A percentile compares a stretch with the other conserved stretches of the same genome.
These are phyloP conservation scores for Acyrthosiphon pisum DNA, from an alignment of 1,140 invertebrate genomes.

Conservation along the genomic window DNA sequence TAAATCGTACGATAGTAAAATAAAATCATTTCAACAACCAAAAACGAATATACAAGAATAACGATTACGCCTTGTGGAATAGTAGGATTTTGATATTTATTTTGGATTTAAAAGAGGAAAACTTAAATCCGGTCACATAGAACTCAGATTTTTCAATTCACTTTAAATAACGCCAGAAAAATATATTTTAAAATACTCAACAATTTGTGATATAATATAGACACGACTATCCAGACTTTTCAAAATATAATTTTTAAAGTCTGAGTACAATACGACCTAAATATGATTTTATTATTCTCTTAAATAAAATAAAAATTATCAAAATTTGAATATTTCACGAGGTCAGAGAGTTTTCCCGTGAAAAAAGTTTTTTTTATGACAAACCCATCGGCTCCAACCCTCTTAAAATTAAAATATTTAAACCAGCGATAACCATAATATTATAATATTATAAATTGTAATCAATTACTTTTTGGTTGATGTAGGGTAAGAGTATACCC, in stretches of 20 bases:
- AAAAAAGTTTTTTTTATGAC: not conserved
- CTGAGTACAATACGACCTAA: not conserved
- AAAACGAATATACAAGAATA: not conserved
- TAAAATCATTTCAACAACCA: too few relatives aligned
- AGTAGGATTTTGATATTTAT: not conserved
- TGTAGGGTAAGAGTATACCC: slow-evolving; percentile 74
- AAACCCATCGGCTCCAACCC: not conserved
- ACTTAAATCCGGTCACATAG: not conserved
- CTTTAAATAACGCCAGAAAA: not conserved
- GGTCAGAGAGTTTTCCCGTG: not conserved
- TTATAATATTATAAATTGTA: not conserved
- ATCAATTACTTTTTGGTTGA: slow-evolving; percentile 68
- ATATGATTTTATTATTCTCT: not conserved
- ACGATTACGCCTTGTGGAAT: not conserved
- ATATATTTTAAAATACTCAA: not conserved
- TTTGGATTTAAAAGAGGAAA: not conserved
- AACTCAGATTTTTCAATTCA: not conserved
- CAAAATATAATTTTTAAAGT: not conserved
- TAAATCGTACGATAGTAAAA: too few relatives aligned
- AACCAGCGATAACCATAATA: not conserved
- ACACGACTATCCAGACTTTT: not conserved
- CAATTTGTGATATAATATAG: not conserved
- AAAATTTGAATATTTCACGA: not conserved
- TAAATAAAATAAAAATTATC: not conserved
- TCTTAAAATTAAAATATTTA: not conserved